These are phyloP conservation scores for Callyntrura sp. DNA, from an alignment of 2,888 invertebrate species.

Conservation along the genomic window DNA sequence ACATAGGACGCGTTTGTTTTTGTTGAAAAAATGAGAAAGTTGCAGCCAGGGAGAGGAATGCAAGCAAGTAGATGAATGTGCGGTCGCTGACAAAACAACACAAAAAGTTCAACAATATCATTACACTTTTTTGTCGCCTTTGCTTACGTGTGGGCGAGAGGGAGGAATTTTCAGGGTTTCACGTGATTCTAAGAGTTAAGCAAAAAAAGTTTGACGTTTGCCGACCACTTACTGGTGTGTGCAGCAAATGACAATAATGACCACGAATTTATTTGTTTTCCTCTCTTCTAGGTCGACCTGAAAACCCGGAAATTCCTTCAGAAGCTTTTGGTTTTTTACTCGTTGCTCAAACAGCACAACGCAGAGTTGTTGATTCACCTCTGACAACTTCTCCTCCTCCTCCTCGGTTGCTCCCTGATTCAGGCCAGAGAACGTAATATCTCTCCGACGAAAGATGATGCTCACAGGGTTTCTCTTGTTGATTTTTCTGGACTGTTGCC, in stretches of 20 bases:
- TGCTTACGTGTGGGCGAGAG: background rate
- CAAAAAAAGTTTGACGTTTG: background rate
- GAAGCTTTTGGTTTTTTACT: too few relatives aligned
- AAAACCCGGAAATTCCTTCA: background rate
- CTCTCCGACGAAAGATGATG: background rate
- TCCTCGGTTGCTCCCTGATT: too few relatives aligned
- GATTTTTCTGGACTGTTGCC: too few relatives aligned
- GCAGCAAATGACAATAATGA: slow-evolving; percentile 1
- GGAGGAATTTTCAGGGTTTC: background rate
- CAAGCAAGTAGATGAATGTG: too few relatives aligned
- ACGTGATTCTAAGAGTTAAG: too few relatives aligned
- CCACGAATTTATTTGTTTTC: background rate
- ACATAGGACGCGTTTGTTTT: too few relatives aligned
- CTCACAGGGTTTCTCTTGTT: background rate
- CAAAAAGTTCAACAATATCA: background rate
- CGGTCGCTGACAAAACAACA: too few relatives aligned
- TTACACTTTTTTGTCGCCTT: background rate
- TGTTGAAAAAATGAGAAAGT: too few relatives aligned
- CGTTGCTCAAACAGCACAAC: background rate
- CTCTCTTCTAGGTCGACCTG: background rate
- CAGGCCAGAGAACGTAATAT: background rate
- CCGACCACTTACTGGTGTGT: background rate
- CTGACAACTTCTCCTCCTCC: too few relatives aligned
- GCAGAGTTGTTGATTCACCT: background rate
- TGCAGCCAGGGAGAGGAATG: too few relatives aligned